A percentile compares a stretch with the other conserved stretches of the same genome.
Evolutionary conservation across 2,888 invertebrate species (phyloP).

Genomic region (Diarsia brunnea): DNA sequence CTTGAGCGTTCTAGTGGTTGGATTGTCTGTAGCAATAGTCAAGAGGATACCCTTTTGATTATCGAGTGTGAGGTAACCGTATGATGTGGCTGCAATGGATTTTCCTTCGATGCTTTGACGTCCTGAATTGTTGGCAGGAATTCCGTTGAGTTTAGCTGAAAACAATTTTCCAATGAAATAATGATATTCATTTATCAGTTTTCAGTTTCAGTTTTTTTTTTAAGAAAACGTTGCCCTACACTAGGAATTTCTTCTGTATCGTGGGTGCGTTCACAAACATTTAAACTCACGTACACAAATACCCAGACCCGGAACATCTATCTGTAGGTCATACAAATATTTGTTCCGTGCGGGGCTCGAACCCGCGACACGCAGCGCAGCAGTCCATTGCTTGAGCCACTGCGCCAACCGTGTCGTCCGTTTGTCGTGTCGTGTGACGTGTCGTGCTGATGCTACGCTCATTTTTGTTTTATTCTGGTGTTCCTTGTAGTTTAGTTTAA

Average conservation of each 20-base stretch:
- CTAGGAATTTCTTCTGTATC: too few species aligned
- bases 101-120: neutral
- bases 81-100: neutral
- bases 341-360: too few species aligned
- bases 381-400: too few species aligned
- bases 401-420: too few species aligned
- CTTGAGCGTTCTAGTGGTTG: constrained; percentile 47
- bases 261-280: too few species aligned
- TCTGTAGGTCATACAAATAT: too few species aligned
- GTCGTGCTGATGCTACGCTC: neutral
- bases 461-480: neutral
- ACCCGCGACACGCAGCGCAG: too few species aligned
- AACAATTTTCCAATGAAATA: neutral
- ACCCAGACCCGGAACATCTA: too few species aligned
- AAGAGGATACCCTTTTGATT: constrained; percentile 49
- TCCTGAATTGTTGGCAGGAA: neutral
- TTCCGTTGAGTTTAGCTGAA: neutral
- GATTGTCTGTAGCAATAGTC: constrained; percentile 49
- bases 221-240: too few species aligned
- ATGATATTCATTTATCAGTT: neutral
- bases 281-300: too few species aligned
- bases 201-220: too few species aligned
- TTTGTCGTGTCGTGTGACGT: too few species aligned
- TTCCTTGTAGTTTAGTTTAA: neutral
- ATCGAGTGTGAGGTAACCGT: constrained; percentile 32